phyloP scores from a whole-genome alignment of 2,888 invertebrate species.

The Nipponacmea schrenckii region DNA sequence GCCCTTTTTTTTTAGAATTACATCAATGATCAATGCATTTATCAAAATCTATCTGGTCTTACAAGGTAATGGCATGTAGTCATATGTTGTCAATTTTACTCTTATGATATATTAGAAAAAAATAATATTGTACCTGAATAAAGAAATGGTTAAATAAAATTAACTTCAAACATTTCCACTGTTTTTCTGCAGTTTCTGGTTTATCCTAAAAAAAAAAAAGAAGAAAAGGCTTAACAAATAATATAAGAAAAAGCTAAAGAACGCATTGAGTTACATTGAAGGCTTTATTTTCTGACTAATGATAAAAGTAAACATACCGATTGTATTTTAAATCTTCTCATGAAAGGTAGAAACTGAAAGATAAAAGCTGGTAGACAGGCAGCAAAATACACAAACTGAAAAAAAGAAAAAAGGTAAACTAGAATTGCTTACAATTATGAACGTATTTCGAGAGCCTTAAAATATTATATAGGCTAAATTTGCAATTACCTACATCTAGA shows the following conservation, averaged over 20 bases:
- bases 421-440: too few relatives aligned
- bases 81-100: too few relatives aligned
- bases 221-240: neutral
- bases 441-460: too few relatives aligned
- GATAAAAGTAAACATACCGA: slow-evolving; percentile 34
- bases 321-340: slow-evolving; percentile 60
- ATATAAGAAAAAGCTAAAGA: slow-evolving; percentile 5
- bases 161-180: slow-evolving; percentile 60
- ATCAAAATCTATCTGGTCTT: too few relatives aligned
- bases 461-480: too few relatives aligned
- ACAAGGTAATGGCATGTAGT: too few relatives aligned
- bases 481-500: too few relatives aligned
- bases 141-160: slow-evolving; percentile 59
- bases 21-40: too few relatives aligned
- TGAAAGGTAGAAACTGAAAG: slow-evolving; percentile 61
- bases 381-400: slow-evolving; percentile 55
- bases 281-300: too few relatives aligned
- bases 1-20: too few relatives aligned
- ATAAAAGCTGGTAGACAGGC: slow-evolving; percentile 56
- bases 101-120: too few relatives aligned
- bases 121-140: slow-evolving; percentile 48
- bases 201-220: slow-evolving; percentile 42
- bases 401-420: slow-evolving; percentile 22
- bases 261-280: neutral
- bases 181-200: slow-evolving; percentile 51